These are phyloP conservation scores for Siphlonurus alternatus DNA, from an alignment of 2,888 invertebrate genomes.

Conservation along the genomic window DNA sequence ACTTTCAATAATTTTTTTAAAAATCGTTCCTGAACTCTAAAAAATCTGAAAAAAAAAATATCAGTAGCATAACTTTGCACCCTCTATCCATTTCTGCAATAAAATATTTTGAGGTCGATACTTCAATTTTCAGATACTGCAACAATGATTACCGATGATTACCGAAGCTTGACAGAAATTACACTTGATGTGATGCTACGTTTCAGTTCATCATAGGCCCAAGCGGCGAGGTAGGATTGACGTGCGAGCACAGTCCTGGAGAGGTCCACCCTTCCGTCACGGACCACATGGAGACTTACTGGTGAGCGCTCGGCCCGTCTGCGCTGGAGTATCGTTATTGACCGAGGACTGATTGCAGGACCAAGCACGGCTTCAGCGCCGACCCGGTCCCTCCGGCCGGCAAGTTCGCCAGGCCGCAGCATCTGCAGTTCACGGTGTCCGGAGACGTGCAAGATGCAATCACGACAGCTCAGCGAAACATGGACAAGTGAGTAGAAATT, in stretches of 20 bases:
- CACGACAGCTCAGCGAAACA: not conserved
- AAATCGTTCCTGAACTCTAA: too few species aligned
- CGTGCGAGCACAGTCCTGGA: not conserved
- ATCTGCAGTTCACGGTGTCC: not conserved
- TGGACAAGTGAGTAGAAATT: not conserved
- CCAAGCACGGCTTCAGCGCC: not conserved
- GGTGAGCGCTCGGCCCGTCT: too few species aligned
- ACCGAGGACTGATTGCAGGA: not conserved
- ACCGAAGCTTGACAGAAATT: too few species aligned
- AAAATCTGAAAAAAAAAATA: too few species aligned
- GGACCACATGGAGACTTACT: not conserved
- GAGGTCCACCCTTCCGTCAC: not conserved
- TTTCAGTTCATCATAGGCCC: not conserved
- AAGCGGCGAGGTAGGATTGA: not conserved
- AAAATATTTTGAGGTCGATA: too few species aligned
- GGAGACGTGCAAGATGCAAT: not conserved
- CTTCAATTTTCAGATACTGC: too few species aligned
- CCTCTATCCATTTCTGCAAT: too few species aligned
- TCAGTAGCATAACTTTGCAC: too few species aligned
- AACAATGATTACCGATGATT: too few species aligned
- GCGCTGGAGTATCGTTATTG: too few species aligned
- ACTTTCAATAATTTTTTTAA: too few species aligned
- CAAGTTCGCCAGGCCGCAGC: not conserved
- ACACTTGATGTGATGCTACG: too few species aligned
- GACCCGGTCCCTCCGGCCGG: not conserved